Percentiles rank a stretch among this genome's conserved stretches.
Evolutionary conservation across 2,888 invertebrate genomes (phyloP).

Genomic region (Aphrophora alni): DNA sequence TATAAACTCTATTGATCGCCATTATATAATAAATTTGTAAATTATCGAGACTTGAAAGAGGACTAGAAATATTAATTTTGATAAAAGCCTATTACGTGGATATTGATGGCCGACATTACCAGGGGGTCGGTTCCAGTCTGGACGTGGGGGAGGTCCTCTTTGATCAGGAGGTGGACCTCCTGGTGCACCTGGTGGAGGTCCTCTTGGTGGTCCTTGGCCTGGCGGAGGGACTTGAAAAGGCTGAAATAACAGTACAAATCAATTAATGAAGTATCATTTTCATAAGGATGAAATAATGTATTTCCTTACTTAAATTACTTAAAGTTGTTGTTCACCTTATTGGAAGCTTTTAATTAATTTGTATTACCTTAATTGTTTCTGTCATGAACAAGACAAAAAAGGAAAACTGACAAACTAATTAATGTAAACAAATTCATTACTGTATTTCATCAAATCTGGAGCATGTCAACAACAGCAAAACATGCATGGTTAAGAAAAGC

Average conservation of each 20-base stretch:
- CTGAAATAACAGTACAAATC: slow-evolving; percentile 45
- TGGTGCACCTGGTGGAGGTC: slow-evolving; percentile 62
- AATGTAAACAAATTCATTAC: no score
- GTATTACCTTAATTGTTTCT: no score
- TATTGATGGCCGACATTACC: slow-evolving; percentile 53
- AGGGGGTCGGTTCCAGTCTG: slow-evolving; percentile 78
- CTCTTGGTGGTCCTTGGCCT: slow-evolving; percentile 59
- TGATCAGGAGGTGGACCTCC: slow-evolving; percentile 62
- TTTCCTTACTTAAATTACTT: background rate
- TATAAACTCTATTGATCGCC: no score
- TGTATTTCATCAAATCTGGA: no score
- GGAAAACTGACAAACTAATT: no score
- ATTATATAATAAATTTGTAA: no score
- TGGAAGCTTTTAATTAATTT: no score
- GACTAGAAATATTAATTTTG: background rate
- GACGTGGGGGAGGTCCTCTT: slow-evolving; percentile 60
- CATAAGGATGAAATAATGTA: background rate
- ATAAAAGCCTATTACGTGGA: background rate
- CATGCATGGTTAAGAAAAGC: no score
- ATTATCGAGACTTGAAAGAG: background rate
- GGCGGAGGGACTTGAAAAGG: slow-evolving; percentile 65
- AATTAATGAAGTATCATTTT: slow-evolving; percentile 40
- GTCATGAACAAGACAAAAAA: no score
- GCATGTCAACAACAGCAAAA: no score
- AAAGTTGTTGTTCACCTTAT: background rate